These are phyloP conservation scores for Nyctibius bracteatus DNA, from an alignment of 2,113 vertebrate species.

Conservation along the genomic window DNA sequence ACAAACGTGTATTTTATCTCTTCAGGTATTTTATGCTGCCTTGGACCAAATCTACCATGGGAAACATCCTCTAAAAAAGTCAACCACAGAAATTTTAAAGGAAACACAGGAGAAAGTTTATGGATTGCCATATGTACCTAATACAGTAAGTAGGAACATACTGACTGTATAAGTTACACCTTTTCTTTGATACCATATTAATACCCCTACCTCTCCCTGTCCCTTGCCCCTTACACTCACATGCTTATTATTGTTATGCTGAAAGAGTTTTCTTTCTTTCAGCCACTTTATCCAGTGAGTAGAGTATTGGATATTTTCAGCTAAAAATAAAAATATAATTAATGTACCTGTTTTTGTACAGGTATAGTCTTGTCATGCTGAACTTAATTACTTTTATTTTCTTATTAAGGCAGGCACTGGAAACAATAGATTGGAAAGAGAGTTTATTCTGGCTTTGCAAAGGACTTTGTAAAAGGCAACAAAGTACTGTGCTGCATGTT, in stretches of 20 bases:
- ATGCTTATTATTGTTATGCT: neutral
- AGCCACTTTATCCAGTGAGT: neutral
- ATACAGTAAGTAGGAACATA: slow-evolving; percentile 83
- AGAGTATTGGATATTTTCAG: neutral
- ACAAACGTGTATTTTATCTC: neutral
- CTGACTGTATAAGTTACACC: neutral
- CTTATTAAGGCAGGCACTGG: neutral
- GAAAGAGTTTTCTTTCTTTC: neutral
- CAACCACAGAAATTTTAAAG: slow-evolving; percentile 90
- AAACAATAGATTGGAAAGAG: neutral
- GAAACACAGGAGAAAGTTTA: slow-evolving; percentile 91
- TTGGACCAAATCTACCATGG: slow-evolving; percentile 96
- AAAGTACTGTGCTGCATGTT: neutral
- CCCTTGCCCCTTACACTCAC: neutral
- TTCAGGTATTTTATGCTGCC: slow-evolving; percentile 91
- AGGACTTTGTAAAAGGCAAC: neutral
- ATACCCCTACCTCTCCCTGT: neutral
- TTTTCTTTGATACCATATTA: neutral
- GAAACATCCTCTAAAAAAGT: slow-evolving; percentile 78
- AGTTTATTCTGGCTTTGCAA: neutral
- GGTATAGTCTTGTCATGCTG: neutral
- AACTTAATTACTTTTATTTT: neutral
- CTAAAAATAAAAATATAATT: neutral
- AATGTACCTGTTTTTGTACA: neutral
- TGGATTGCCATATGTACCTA: slow-evolving; percentile 85